These are phyloP conservation scores for Phoenicopterus ruber DNA, from an alignment of 2,113 vertebrate genomes.

Conservation along the genomic window DNA sequence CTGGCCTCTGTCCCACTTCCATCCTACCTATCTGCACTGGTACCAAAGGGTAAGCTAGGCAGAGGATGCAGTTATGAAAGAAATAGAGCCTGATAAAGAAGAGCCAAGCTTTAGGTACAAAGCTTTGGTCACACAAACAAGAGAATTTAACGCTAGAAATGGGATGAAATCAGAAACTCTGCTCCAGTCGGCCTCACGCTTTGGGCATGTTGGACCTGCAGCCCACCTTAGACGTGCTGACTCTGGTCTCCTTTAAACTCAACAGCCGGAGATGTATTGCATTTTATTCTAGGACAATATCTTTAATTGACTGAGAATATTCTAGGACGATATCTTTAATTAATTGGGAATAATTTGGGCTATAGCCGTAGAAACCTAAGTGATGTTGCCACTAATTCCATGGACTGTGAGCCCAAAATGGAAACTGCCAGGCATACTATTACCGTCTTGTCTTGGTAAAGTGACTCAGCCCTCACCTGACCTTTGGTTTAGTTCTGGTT, in stretches of 20 bases:
- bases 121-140: neutral
- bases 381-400: neutral
- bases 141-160: neutral
- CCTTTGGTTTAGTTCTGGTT: neutral
- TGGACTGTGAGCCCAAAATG: neutral
- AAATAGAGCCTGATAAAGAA: neutral
- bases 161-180: neutral
- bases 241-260: neutral
- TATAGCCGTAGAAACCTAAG: neutral
- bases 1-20: neutral
- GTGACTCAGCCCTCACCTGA: neutral
- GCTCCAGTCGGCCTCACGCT: neutral
- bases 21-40: neutral
- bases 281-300: neutral
- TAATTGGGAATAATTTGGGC: neutral
- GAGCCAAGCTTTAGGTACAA: neutral
- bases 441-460: neutral
- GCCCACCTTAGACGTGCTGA: neutral
- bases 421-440: neutral
- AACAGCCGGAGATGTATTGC: neutral
- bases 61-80: neutral
- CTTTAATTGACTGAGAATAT: neutral
- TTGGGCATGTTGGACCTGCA: neutral
- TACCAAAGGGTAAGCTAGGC: neutral
- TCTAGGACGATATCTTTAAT: neutral